Percentiles rank a stretch among this genome's conserved stretches.
phyloP scores from a whole-genome alignment of 1,140 invertebrate species.

The Gonioctena quinquepunctata region DNA sequence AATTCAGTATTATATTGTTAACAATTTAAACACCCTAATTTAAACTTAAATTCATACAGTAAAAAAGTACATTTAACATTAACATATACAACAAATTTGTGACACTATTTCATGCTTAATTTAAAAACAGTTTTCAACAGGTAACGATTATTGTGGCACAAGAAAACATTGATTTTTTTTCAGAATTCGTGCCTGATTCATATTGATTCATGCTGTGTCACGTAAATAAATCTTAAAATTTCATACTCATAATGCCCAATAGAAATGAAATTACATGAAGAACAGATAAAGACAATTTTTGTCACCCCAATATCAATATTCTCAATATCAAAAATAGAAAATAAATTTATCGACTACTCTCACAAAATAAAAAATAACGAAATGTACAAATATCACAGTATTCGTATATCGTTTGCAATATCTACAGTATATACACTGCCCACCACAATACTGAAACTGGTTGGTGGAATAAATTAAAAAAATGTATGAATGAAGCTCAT shows the following conservation, averaged over 20 bases:
- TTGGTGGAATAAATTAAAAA: neutral
- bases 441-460: neutral
- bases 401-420: conserved; percentile 27
- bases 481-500: neutral
- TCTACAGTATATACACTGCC: neutral
- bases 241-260: conserved; percentile 31
- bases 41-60: conserved; percentile 24
- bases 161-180: conserved; percentile 17
- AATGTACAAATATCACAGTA: conserved; percentile 46
- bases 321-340: conserved; percentile 42
- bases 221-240: neutral
- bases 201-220: neutral
- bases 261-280: conserved; percentile 31
- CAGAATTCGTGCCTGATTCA: neutral
- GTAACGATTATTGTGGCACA: conserved; percentile 38
- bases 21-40: conserved; percentile 28
- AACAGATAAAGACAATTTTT: conserved; percentile 26
- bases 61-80: conserved; percentile 36
- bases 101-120: conserved; percentile 30
- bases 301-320: conserved; percentile 18
- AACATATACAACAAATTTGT: conserved; percentile 37
- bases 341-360: conserved; percentile 33
- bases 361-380: conserved; percentile 38
- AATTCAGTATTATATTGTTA: conserved; percentile 29
- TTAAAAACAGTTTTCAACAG: conserved; percentile 33